phyloP scores from a whole-genome alignment of 2,888 invertebrate species.

The Corythucha ciliata region DNA sequence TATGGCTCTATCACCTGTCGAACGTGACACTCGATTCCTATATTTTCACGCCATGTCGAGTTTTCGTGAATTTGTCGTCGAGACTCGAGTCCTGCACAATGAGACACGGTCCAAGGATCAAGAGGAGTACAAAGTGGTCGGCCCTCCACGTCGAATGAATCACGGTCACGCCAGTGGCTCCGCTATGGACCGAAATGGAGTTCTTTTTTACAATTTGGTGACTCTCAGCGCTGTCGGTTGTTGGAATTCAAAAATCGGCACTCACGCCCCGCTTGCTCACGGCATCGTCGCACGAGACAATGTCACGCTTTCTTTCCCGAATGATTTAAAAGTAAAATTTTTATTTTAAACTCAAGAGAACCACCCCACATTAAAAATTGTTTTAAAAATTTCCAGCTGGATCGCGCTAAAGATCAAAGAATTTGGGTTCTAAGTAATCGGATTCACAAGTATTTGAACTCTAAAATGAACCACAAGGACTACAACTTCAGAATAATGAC shows the following conservation, averaged over 20 bases:
- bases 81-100: conserved; percentile 55
- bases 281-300: conserved; percentile 47
- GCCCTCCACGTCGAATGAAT: conserved; percentile 33
- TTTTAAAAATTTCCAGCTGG: conserved; percentile 41
- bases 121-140: conserved; percentile 36
- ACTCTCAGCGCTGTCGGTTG: conserved; percentile 65
- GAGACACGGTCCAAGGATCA: conserved; percentile 43
- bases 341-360: conserved; percentile 13
- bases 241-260: conserved; percentile 55
- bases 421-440: conserved; percentile 69
- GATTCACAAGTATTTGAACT: conserved; percentile 63
- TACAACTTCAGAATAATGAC: conserved; percentile 64
- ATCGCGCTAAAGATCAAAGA: conserved; percentile 49
- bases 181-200: conserved; percentile 58
- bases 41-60: conserved; percentile 74
- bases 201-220: conserved; percentile 68
- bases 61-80: conserved; percentile 63
- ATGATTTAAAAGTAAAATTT: conserved; percentile 53
- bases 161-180: conserved; percentile 59
- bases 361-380: too few relatives aligned
- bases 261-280: conserved; percentile 31
- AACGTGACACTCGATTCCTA: conserved; percentile 54
- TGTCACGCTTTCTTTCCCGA: conserved; percentile 59
- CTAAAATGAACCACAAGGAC: conserved; percentile 49
- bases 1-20: conserved; percentile 55